Base-by-base conservation (phyloP, 2,113 vertebrate species). In the Zootoca vivipara region DNA sequence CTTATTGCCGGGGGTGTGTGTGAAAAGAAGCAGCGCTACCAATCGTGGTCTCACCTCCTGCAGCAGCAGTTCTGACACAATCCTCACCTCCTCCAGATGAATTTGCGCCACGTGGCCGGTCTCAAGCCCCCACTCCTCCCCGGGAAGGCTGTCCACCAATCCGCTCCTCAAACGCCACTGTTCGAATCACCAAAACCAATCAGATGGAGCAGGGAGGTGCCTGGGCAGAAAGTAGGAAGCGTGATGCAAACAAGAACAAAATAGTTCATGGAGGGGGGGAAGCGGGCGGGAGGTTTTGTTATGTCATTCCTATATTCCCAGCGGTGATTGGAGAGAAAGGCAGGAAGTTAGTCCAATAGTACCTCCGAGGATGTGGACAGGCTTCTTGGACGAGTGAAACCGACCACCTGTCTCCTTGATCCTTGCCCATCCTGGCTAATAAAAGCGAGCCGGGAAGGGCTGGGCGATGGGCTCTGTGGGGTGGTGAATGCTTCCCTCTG, bases 171-270 rank as follows among this genome's bases (percentile, higher is more conserved):
- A 28, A 18, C 10, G 35, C 42, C 3, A 1, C 64, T 7, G 26
- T 85, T 85, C 65, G 77, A 70, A 38, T 70, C 33, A 8, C 2
- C 33, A 18, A 52, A 18, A 33, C 5, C n/a, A 33, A 6, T 72
- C 35, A 15, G 62, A 80, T 33, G 16, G n/a, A 8, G 30, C 3
- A 7, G 12, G 38, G 2, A n/a, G n/a, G n/a, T n/a, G n/a, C n/a
- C n/a, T n/a, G n/a, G 7, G 56, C 0, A 4, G n/a, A 5, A 4
- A 46, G 15, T 1, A 1, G n/a, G 35, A 64, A 30, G 7, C 46
- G 20, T n/a, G n/a, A 3, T 16, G n/a, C 10, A 35, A 3, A 6
- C 18, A 10, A 8, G n/a, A n/a, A n/a, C n/a, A n/a, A n/a, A 56
- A 3, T 75, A 4, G 4, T 42, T 77, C 79, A 86, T 86, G 15